Conservation (phyloP, 1,140 invertebrate species). For the Teleogryllus occipitalis region DNA sequence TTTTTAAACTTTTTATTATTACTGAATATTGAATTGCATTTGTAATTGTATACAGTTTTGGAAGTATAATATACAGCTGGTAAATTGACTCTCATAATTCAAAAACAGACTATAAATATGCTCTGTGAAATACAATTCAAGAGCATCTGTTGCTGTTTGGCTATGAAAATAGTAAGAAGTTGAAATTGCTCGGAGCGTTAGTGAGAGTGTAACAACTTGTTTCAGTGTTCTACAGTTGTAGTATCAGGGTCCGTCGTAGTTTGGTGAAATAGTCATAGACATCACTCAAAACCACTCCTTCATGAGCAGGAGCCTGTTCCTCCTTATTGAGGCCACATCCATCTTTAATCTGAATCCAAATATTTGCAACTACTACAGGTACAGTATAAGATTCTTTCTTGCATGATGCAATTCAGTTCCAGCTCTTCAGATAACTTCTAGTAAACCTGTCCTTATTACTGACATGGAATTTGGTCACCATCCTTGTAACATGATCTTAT, state of each 20-base stretch:
- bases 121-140: not conserved
- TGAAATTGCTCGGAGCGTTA: not conserved
- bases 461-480: too few species aligned
- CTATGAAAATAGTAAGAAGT: not conserved
- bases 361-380: not conserved
- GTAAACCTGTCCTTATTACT: too few species aligned
- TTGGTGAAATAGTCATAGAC: not conserved
- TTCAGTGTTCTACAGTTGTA: constrained; percentile 1
- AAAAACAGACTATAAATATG: too few species aligned
- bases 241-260: not conserved
- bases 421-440: not conserved
- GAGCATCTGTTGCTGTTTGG: not conserved
- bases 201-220: not conserved
- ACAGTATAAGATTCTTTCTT: not conserved
- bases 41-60: too few species aligned
- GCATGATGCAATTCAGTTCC: not conserved
- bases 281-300: not conserved
- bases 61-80: too few species aligned
- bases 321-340: not conserved
- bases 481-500: too few species aligned
- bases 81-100: too few species aligned
- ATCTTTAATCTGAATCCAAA: not conserved
- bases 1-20: too few species aligned
- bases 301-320: not conserved
- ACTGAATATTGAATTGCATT: too few species aligned